These are phyloP conservation scores for Cephus sareptanus DNA, from an alignment of 2,888 invertebrate species.

Conservation along the genomic window DNA sequence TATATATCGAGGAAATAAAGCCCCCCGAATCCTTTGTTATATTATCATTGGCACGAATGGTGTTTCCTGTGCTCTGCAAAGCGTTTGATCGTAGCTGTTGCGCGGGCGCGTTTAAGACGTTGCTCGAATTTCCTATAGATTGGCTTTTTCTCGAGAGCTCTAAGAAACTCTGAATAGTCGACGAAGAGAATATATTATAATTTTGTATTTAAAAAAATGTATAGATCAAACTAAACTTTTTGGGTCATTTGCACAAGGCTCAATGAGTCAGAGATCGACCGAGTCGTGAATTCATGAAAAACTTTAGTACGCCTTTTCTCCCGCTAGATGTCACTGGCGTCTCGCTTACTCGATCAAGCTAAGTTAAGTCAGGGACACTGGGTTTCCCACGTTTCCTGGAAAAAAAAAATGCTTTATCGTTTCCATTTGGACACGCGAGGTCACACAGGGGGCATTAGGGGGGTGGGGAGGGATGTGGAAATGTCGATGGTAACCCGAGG, in stretches of 20 bases:
- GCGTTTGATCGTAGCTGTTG: background rate
- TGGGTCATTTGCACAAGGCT: background rate
- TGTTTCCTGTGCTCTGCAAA: constrained; percentile 22
- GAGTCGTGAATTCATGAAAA: background rate
- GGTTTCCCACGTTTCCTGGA: background rate
- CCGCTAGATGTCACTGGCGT: background rate
- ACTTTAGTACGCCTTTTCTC: background rate
- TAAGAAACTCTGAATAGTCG: background rate
- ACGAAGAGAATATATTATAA: too few relatives aligned
- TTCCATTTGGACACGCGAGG: background rate
- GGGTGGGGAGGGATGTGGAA: too few relatives aligned
- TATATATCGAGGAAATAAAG: background rate
- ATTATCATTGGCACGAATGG: constrained; percentile 33
- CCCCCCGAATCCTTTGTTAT: constrained; percentile 22
- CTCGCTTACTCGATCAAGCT: background rate
- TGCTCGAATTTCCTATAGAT: background rate
- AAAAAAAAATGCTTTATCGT: background rate
- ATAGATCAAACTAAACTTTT: too few relatives aligned
- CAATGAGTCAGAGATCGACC: background rate
- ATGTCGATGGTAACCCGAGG: too few relatives aligned
- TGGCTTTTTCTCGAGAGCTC: background rate
- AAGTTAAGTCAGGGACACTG: background rate
- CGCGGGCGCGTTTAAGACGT: background rate
- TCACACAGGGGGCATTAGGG: background rate
- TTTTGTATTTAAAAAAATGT: background rate